Evolutionary conservation across 1,140 invertebrate genomes (phyloP), one percentile per base, ranked within the genome.

Genomic region (Zaprionus gabonicus): DNA sequence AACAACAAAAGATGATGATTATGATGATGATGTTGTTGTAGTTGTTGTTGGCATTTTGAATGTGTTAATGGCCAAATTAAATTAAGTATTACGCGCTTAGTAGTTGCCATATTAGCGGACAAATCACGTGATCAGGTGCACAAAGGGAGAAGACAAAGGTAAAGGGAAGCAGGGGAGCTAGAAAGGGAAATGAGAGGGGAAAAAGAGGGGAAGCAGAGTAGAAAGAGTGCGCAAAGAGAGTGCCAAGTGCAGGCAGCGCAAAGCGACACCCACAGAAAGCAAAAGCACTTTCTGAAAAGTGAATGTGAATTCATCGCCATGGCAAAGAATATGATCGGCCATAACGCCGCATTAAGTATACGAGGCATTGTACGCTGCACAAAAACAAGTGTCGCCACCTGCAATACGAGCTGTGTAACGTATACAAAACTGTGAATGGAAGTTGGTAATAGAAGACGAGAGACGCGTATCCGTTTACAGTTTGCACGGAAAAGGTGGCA

Each of bases 41-140:
- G 63, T 63, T 59, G 59, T 57, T 70, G 49, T 25, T 58, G 17
- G 44, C 71, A 55, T 65, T 68, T 63, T 55, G 69, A 44, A 86
- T 83, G 78, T 75, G 84, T 60, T 88, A 87, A 87, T 81, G 64
- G 62, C 62, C 55, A 72, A 83, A 87, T 84, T 78, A 76, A 75
- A 88, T 83, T 83, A 80, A 77, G 71, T 80, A 78, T 66, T 62
- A 82, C 60, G 55, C 60, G 68, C 62, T 73, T 78, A 82, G 44
- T 70, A 27, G 73, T 86, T 74, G 71, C 25, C 73, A 70, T 65
- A 84, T 76, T 79, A 44, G 15, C 17, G 28, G 38, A 15, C 31
- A 55, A 67, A 68, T 65, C 78, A 71, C 70, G 63, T 60, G 46
- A 73, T 51, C 41, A 46, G 15, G 0, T 17, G 4, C 1, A 41